Evolutionary conservation across 2,113 vertebrate genomes (phyloP), one percentile per base, ranked within the genome.

Genomic region (Chitala chitala): DNA sequence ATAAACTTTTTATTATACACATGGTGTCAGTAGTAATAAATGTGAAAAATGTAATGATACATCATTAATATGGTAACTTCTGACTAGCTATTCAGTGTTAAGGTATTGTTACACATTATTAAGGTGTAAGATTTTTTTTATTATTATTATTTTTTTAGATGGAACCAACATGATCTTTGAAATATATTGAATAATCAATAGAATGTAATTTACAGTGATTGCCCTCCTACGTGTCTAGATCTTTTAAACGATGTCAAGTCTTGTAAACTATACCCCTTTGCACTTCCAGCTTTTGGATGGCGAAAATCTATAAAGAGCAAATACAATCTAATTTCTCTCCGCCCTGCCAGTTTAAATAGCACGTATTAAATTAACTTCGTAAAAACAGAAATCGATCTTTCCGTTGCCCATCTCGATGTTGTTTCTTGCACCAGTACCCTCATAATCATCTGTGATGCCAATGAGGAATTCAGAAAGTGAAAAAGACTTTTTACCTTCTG

Each of bases 251-350:
- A 80, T 86, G 83, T 79, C 56, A 69, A 82, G 80, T 78, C 83
- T 85, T 86, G 84, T 86, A 86, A 85, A 83, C 76, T 69, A 75
- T 77, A 56, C 65, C 72, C 66, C 74, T 82, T 77, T 81, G 74
- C 83, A 82, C 82, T 77, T 24, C 63, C 71, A 79, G 80, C 82
- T 79, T 85, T 84, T 79, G 82, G 76, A 71, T 81, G 82, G 77
- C 64, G 46, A 86, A 89, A 89, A 88, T 90, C 88, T 77, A 90
- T 89, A 90, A 79, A 78, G 77, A 77, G 86, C 84, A 84, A 87
- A 88, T 87, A 87, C 84, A 89, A 88, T 90, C 84, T 85, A 84
- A 87, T 89, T 87, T 86, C 87, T 86, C 78, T 81, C 82, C 83
- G 84, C 84, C 84, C 84, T 80, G 87, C 81, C 85, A 86, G 82